Evolutionary conservation across 2,888 invertebrate species (phyloP).

Genomic region (Eristalinus aeneus): DNA sequence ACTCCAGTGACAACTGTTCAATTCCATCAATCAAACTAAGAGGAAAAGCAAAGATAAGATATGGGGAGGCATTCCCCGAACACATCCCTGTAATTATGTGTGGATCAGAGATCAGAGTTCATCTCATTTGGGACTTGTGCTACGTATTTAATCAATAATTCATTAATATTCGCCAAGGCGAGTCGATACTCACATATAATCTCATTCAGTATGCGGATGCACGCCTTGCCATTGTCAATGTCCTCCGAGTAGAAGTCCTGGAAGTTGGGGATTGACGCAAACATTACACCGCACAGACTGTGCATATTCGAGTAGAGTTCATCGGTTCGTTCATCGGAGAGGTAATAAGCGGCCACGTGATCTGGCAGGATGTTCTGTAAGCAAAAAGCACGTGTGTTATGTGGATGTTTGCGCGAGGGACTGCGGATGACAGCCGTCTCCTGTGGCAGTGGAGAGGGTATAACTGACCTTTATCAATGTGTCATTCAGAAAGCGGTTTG

Average conservation of each 20-base stretch:
- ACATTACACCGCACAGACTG: constrained; percentile 93
- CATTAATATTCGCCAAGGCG: neutral
- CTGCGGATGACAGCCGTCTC: constrained; percentile 24
- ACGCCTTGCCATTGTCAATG: constrained; percentile 98
- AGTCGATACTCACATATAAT: constrained; percentile 89
- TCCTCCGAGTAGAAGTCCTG: constrained; percentile 99
- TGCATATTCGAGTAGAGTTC: constrained; percentile 80
- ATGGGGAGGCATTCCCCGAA: constrained; percentile 9
- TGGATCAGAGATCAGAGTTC: constrained; percentile 16
- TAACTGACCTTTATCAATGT: constrained; percentile 79
- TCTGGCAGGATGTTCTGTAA: constrained; percentile 97
- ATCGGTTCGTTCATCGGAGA: constrained; percentile 88
- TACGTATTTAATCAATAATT: constrained; percentile 44
- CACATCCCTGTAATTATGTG: constrained; percentile 34
- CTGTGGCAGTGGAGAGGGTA: neutral
- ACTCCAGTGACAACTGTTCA: constrained; percentile 10
- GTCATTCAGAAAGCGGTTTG: constrained; percentile 90
- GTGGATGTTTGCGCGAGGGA: neutral
- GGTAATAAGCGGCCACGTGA: constrained; percentile 97
- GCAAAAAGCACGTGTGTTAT: neutral
- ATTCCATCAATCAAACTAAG: constrained; percentile 49
- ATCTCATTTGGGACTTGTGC: constrained; percentile 8
- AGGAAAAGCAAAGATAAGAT: neutral
- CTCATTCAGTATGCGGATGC: constrained; percentile 97
- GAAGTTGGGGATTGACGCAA: constrained; percentile 98